Percentiles rank a stretch among this genome's conserved stretches.
Conservation (phyloP, 2,797 vertebrate species). For the Dryobates pubescens region DNA sequence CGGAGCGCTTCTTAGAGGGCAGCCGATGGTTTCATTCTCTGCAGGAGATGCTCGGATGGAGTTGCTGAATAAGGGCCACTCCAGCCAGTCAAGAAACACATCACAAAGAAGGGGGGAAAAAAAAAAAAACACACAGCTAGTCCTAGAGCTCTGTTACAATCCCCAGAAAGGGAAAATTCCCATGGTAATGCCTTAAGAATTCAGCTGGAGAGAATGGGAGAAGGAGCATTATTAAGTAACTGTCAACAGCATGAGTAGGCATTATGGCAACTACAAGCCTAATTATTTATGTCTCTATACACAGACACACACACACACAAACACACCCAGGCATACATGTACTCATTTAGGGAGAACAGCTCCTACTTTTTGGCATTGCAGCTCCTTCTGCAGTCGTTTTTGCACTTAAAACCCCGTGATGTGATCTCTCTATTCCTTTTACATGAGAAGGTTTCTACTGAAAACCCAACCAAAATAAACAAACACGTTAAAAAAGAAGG, state of each 20-base stretch:
- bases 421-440: not conserved
- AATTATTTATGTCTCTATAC: conserved; percentile 12
- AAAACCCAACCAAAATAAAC: not conserved
- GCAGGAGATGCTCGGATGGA: not conserved
- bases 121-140: not conserved
- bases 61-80: not conserved
- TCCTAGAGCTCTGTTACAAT: not conserved
- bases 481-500: not conserved
- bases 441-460: not conserved
- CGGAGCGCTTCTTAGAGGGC: not conserved
- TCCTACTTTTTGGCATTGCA: not conserved
- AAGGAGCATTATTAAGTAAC: not conserved
- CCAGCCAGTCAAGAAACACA: conserved; percentile 11
- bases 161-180: conserved; percentile 26
- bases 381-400: not conserved
- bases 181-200: conserved; percentile 16
- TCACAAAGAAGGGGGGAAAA: not conserved
- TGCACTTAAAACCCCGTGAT: not conserved
- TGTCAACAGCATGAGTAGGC: not conserved
- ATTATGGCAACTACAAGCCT: not conserved
- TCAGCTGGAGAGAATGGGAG: conserved; percentile 7
- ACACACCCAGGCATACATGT: not conserved
- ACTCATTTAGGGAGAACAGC: not conserved
- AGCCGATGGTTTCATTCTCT: not conserved
- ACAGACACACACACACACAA: not conserved